phyloP scores from a whole-genome alignment of 2,797 vertebrate species.

The Nannoperca obscura region DNA sequence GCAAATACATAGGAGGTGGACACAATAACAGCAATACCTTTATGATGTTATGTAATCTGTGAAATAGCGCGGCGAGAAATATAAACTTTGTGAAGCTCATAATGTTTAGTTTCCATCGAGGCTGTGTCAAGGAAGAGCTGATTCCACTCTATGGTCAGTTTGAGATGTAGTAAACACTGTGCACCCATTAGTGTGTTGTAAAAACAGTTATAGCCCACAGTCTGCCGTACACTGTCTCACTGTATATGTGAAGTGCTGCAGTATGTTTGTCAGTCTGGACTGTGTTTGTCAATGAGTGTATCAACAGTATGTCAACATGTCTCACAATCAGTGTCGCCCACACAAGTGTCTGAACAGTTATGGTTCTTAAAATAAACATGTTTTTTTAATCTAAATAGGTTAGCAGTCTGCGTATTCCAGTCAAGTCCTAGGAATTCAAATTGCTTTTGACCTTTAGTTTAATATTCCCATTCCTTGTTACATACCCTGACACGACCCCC shows the following conservation, averaged over 20 bases:
- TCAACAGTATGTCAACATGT: conserved; percentile 35
- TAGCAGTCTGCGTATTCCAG: not conserved
- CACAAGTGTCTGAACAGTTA: not conserved
- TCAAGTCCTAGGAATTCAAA: conserved; percentile 20
- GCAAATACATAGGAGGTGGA: not conserved
- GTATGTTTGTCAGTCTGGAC: conserved; percentile 7
- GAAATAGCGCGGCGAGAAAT: conserved; percentile 5
- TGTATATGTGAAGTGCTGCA: conserved; percentile 19
- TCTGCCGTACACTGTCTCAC: not conserved
- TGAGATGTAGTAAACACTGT: not conserved
- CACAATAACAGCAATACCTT: not conserved
- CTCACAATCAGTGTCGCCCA: conserved; percentile 36
- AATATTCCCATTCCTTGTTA: conserved; percentile 18
- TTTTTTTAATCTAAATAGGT: conserved; percentile 3
- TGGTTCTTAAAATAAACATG: not conserved
- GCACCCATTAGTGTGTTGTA: not conserved
- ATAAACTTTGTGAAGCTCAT: not conserved
- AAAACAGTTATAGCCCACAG: not conserved
- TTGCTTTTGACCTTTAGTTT: conserved; percentile 31
- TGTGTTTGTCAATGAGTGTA: conserved; percentile 31
- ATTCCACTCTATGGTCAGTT: conserved; percentile 10
- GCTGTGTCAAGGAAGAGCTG: not conserved
- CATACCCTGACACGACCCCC: conserved; percentile 23
- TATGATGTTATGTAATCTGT: conserved; percentile 4
- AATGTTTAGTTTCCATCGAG: not conserved